Evolutionary conservation across 2,113 vertebrate genomes (phyloP), one percentile per base, ranked within the genome.

Genomic region (Neogale vison): DNA sequence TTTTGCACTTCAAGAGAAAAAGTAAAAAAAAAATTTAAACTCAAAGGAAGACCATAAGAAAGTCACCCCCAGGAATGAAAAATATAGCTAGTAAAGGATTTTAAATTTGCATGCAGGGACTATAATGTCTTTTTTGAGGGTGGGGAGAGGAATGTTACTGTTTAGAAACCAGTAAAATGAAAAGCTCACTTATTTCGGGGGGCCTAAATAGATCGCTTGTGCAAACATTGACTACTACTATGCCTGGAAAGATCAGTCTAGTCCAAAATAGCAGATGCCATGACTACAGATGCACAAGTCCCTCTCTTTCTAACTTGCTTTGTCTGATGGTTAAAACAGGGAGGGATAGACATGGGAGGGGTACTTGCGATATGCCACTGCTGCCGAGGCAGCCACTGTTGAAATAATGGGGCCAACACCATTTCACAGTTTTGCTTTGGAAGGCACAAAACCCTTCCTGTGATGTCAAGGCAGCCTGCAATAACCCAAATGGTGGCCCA

Each of bases 391-490:
- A 72, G 83, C 26, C 31, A 2, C 26, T 29, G 2, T 77, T 50
- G 36, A 97, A 95, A 90, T 77, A 63, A 92, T 1, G 52, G 55
- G 59, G 88, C 59, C 84, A 92, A 91, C 87, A 17, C 42, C 69
- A 86, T 63, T 95, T 80, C 74, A 65, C 15, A 55, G 57, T 8
- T 91, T 72, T 59, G 42, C 87, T 86, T 92, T 0, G 6, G 87
- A 97, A 96, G 67, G 87, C 95, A 95, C 96, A 96, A 90, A 95
- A 96, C 92, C 92, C 95, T 97, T 98, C 97, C 96, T 96, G 84
- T 97, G 97, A 97, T 61, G 6, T 63, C 95, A 93, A 34, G 7
- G 23, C 90, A 86, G 20, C 31, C 87, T 94, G 31, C 81, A 87
- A 18, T 4, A 95, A 91, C 89, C 71, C 65, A 95, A 97, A 92